A percentile compares a stretch with the other conserved stretches of the same genome.
These are phyloP conservation scores for Sinocyclocheilus anshuiensis DNA, from an alignment of 2,113 vertebrate genomes.

Conservation along the genomic window DNA sequence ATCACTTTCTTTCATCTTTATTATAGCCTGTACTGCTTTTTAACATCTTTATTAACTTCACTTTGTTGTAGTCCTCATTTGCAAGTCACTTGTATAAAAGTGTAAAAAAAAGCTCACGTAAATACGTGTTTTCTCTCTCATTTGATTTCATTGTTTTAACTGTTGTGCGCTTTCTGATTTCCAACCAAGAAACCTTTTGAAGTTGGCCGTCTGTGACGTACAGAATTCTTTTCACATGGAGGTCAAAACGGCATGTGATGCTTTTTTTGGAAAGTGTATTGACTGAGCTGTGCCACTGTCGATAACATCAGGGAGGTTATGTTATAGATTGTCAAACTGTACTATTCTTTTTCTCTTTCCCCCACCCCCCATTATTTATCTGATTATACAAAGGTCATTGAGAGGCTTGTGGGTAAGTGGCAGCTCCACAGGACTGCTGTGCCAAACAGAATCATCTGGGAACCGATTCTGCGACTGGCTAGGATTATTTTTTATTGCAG, in stretches of 20 bases:
- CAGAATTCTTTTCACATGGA: not conserved
- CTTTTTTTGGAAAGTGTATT: not conserved
- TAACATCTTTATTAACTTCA: not conserved
- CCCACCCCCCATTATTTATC: not conserved
- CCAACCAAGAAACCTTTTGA: not conserved
- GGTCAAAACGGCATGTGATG: not conserved
- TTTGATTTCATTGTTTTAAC: not conserved
- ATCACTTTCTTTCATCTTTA: not conserved
- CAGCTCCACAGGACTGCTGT: not conserved
- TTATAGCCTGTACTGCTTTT: not conserved
- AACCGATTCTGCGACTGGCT: slow-evolving; percentile 19
- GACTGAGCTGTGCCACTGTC: not conserved
- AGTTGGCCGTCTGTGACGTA: not conserved
- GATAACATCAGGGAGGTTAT: slow-evolving; percentile 20
- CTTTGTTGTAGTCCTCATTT: slow-evolving; percentile 2
- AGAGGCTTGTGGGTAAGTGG: slow-evolving; percentile 21
- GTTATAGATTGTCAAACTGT: slow-evolving; percentile 8
- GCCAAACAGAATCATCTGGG: slow-evolving; percentile 34
- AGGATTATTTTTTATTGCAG: slow-evolving; percentile 28
- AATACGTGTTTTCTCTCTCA: not conserved
- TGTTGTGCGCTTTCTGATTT: not conserved
- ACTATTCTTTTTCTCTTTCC: not conserved
- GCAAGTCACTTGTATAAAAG: not conserved
- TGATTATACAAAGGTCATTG: slow-evolving; percentile 29
- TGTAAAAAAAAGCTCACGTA: not conserved